Percentiles rank a stretch among this genome's conserved stretches.
These are phyloP conservation scores for Hemichromis elongatus DNA, from an alignment of 2,113 vertebrate genomes.

Conservation along the genomic window DNA sequence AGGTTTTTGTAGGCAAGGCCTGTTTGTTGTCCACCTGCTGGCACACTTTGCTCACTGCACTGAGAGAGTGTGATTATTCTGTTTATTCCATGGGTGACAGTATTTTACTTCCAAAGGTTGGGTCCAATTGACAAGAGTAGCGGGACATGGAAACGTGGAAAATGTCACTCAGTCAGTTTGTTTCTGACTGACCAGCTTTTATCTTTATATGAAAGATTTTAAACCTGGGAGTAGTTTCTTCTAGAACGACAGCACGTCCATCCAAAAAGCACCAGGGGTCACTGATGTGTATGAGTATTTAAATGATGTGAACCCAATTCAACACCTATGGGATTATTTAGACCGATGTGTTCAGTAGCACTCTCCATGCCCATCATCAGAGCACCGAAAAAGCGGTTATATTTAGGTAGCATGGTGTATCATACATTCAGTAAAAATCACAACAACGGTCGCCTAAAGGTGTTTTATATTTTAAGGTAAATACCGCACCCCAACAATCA, in stretches of 20 bases:
- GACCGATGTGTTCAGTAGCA: not conserved
- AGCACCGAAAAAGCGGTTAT: not conserved
- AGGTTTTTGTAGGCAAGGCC: not conserved
- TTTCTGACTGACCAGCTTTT: not conserved
- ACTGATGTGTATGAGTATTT: not conserved
- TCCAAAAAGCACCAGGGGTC: not conserved
- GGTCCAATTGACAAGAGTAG: not conserved
- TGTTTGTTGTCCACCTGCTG: not conserved
- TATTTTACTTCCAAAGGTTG: not conserved
- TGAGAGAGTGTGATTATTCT: not conserved
- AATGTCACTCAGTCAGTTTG: not conserved
- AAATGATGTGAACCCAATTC: not conserved
- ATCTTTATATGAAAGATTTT: not conserved
- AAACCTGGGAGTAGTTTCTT: not conserved
- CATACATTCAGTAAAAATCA: not conserved
- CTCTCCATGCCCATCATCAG: not conserved
- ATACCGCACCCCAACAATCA: not conserved
- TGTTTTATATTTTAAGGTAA: not conserved
- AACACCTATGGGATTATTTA: not conserved
- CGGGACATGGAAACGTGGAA: not conserved
- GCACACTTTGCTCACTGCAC: not conserved
- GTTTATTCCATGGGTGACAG: not conserved
- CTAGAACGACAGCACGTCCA: not conserved
- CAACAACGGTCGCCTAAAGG: not conserved
- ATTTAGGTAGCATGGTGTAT: too few relatives aligned